These are phyloP conservation scores for Nomada ruficornis DNA, from an alignment of 2,888 invertebrate genomes.

Conservation along the genomic window DNA sequence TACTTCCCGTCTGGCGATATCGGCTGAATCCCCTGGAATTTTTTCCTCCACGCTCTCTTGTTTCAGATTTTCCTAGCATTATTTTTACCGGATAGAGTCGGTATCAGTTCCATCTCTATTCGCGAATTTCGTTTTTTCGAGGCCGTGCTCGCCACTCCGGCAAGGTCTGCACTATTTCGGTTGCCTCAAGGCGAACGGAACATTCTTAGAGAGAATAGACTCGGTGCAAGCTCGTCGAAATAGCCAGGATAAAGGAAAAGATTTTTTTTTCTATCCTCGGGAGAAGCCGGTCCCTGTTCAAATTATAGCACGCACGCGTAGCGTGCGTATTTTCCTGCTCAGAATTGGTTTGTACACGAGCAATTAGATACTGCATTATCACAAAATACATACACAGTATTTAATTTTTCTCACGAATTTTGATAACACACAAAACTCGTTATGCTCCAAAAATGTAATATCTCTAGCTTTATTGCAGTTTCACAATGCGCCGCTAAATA, in stretches of 20 bases:
- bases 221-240: conserved; percentile 20
- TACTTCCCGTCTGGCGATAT: no score
- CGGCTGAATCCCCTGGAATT: no score
- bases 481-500: not conserved
- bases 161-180: conserved; percentile 58
- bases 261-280: not conserved
- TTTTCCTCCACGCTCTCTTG: no score
- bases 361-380: not conserved
- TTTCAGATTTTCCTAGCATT: no score
- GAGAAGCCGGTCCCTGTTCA: not conserved
- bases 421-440: not conserved
- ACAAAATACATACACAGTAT: not conserved
- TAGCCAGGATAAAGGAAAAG: conserved; percentile 3
- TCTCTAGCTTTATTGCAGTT: not conserved
- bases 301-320: not conserved
- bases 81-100: not conserved
- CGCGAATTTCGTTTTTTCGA: conserved; percentile 46
- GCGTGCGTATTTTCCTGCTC: no score
- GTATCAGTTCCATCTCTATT: conserved; percentile 27
- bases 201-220: conserved; percentile 46
- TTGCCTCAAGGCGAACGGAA: conserved; percentile 49
- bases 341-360: not conserved
- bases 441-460: not conserved
- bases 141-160: conserved; percentile 36
- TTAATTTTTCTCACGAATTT: not conserved